A percentile compares a stretch with the other conserved stretches of the same genome.
phyloP scores from a whole-genome alignment of 2,888 invertebrate species.

The Scotopteryx bipunctaria region DNA sequence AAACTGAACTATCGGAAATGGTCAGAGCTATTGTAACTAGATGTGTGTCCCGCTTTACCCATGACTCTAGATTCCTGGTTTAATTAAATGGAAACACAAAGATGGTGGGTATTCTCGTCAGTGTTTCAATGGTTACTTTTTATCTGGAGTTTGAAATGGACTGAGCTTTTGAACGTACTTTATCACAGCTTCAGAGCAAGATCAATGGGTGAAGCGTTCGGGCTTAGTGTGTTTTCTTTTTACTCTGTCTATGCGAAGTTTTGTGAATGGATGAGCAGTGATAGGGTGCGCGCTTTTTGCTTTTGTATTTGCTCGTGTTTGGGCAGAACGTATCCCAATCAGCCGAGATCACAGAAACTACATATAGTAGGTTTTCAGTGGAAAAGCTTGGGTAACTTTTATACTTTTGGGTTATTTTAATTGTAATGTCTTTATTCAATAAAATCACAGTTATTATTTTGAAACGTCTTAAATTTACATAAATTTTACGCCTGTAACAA shows the following conservation, averaged over 20 bases:
- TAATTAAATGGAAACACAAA: conserved; percentile 80
- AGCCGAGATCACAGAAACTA: too few relatives aligned
- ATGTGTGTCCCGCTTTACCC: conserved; percentile 31
- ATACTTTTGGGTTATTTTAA: too few relatives aligned
- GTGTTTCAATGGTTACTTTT: conserved; percentile 65
- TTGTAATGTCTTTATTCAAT: background rate
- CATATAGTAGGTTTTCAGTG: too few relatives aligned
- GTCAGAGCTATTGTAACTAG: conserved; percentile 33
- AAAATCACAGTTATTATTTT: background rate
- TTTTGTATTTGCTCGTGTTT: background rate
- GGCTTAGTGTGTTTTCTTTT: conserved; percentile 24
- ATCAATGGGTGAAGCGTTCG: conserved; percentile 23
- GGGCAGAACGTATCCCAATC: background rate
- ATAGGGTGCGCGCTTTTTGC: conserved; percentile 9
- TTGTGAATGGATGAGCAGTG: conserved; percentile 20
- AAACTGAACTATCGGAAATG: conserved; percentile 4
- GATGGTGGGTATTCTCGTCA: conserved; percentile 67
- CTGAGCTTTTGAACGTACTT: conserved; percentile 26
- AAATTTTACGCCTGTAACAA: too few relatives aligned
- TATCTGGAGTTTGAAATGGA: conserved; percentile 39
- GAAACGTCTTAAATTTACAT: too few relatives aligned
- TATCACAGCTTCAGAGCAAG: conserved; percentile 23
- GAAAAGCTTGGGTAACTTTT: too few relatives aligned
- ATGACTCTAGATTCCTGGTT: conserved; percentile 70
- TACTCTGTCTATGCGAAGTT: conserved; percentile 13